These are phyloP conservation scores for Neomorphus geoffroyi DNA, from an alignment of 2,797 vertebrate genomes.

Conservation along the genomic window DNA sequence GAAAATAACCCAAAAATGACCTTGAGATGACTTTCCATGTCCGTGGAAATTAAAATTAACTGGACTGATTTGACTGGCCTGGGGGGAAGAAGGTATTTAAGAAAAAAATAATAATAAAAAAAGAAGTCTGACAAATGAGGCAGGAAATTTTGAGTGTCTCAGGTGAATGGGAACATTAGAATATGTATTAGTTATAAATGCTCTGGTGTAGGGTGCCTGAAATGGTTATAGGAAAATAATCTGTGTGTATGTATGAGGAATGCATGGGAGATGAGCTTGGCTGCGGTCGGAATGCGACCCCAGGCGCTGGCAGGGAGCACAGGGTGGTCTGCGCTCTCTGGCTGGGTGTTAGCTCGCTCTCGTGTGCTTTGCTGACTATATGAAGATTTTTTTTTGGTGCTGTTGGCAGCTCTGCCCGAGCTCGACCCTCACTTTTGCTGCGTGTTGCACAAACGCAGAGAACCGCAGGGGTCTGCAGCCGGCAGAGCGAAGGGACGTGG, in stretches of 20 bases:
- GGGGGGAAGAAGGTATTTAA: slow-evolving; percentile 21
- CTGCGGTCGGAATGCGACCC: not conserved
- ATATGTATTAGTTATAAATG: slow-evolving; percentile 50
- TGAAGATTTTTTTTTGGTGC: not conserved
- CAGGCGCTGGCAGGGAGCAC: not conserved
- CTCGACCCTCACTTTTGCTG: not conserved
- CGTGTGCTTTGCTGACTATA: accelerated
- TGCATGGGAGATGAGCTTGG: accelerated
- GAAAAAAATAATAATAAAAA: not conserved
- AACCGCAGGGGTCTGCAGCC: not conserved
- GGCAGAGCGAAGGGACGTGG: accelerated
- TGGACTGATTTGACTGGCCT: slow-evolving; percentile 56
- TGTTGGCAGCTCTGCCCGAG: not conserved
- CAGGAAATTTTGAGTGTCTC: slow-evolving; percentile 21
- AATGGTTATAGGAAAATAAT: slow-evolving; percentile 4
- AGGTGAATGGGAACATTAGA: slow-evolving; percentile 30
- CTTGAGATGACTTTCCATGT: slow-evolving; percentile 42
- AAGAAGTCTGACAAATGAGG: slow-evolving; percentile 47
- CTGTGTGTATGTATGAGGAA: not conserved
- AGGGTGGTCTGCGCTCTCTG: accelerated
- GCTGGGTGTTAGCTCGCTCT: not conserved
- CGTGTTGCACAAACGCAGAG: accelerated
- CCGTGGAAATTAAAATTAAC: slow-evolving; percentile 53
- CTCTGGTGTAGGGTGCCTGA: not conserved
- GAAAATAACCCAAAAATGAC: slow-evolving; percentile 51